These are phyloP conservation scores for Calidris pygmaea DNA, from an alignment of 2,113 vertebrate genomes.

Conservation along the genomic window DNA sequence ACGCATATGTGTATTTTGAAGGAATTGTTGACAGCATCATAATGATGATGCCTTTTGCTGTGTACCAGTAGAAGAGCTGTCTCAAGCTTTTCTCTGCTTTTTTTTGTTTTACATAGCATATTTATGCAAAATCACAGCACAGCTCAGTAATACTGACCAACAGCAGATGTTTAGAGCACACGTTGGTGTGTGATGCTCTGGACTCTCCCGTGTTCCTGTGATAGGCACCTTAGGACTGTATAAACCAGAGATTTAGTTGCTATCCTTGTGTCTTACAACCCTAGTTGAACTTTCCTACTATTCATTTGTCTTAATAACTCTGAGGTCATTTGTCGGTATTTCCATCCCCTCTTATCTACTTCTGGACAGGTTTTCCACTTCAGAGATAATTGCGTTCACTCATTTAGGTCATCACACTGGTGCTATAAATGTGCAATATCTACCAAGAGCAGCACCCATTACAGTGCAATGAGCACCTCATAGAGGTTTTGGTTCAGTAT, in stretches of 20 bases:
- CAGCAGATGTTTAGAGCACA: not conserved
- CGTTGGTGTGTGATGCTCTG: not conserved
- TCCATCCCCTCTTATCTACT: not conserved
- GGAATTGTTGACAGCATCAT: not conserved
- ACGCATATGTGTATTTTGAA: not conserved
- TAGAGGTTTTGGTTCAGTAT: not conserved
- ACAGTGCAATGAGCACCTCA: not conserved
- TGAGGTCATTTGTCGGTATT: not conserved
- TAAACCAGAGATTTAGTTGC: not conserved
- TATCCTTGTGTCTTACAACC: not conserved
- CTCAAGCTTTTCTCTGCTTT: not conserved
- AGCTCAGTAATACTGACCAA: not conserved
- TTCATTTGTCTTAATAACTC: not conserved
- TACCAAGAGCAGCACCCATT: not conserved
- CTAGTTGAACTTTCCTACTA: not conserved
- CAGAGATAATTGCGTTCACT: not conserved
- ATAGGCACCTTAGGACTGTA: not conserved
- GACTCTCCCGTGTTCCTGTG: not conserved
- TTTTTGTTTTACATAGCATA: not conserved
- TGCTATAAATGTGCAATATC: not conserved
- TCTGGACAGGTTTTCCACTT: conserved; percentile 5
- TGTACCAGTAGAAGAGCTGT: not conserved
- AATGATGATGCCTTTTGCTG: not conserved
- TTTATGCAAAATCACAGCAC: not conserved
- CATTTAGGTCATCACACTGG: not conserved